These are phyloP conservation scores for Drosophila biarmipes DNA, from an alignment of 1,140 invertebrate species.

Conservation along the genomic window DNA sequence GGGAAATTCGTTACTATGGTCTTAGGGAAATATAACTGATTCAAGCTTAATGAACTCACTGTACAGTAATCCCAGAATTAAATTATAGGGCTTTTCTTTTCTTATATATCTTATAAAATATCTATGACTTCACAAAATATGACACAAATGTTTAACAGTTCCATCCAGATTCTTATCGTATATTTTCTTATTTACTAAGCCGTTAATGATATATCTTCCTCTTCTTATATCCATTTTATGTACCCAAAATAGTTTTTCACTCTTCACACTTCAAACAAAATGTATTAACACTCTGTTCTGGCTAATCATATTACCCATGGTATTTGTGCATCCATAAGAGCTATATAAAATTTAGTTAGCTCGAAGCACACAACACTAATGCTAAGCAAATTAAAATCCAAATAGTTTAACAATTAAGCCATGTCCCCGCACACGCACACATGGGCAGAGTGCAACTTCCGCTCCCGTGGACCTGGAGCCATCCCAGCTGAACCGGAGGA, in stretches of 20 bases:
- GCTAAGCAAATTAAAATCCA: conserved; percentile 66
- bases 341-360: neutral
- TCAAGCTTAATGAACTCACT: conserved; percentile 43
- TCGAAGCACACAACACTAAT: neutral
- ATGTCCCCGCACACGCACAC: conserved; percentile 43
- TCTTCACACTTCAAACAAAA: neutral
- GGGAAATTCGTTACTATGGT: conserved; percentile 3
- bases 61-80: too few relatives aligned
- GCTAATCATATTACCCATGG: neutral
- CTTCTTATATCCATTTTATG: too few relatives aligned
- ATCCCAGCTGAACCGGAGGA: conserved; percentile 33
- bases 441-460: conserved; percentile 40
- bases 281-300: neutral
- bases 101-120: too few relatives aligned
- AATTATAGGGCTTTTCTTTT: too few relatives aligned
- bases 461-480: conserved; percentile 40
- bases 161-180: too few relatives aligned
- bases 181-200: too few relatives aligned
- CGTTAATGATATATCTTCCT: too few relatives aligned
- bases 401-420: conserved; percentile 73
- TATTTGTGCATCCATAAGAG: neutral
- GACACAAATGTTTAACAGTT: too few relatives aligned
- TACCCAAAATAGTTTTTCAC: too few relatives aligned
- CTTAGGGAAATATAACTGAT: conserved; percentile 17
- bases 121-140: too few relatives aligned